A percentile compares a stretch with the other conserved stretches of the same genome.
phyloP scores from a whole-genome alignment of 2,797 vertebrate species.

The Gymnothorax reevesii region DNA sequence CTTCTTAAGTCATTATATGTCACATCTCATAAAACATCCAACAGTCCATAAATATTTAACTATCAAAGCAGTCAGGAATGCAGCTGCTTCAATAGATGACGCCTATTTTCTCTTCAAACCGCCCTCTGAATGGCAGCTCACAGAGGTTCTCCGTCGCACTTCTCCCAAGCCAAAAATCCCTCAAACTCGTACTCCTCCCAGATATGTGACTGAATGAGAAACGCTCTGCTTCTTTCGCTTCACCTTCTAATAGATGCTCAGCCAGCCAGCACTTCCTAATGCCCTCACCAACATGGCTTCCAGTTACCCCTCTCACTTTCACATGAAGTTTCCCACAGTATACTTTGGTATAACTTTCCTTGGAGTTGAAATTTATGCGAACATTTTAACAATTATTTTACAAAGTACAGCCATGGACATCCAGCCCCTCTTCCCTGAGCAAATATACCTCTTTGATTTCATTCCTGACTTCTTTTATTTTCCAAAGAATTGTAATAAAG shows the following conservation, averaged over 20 bases:
- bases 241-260: background rate
- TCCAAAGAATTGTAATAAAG: background rate
- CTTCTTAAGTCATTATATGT: background rate
- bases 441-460: slow-evolving; percentile 4
- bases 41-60: background rate
- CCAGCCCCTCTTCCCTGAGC: background rate
- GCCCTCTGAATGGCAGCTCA: slow-evolving; percentile 21
- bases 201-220: background rate
- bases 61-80: background rate
- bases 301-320: background rate
- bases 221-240: background rate
- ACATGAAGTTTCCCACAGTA: background rate
- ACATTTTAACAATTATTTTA: background rate
- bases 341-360: background rate
- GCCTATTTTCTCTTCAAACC: background rate
- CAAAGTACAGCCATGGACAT: background rate
- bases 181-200: background rate
- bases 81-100: background rate
- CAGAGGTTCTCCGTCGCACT: slow-evolving; percentile 34
- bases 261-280: background rate
- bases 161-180: background rate
- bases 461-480: background rate
- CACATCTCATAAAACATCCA: background rate
- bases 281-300: background rate
- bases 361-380: background rate